Conservation (phyloP, 1,140 invertebrate species). For the Bactericera cockerelli region DNA sequence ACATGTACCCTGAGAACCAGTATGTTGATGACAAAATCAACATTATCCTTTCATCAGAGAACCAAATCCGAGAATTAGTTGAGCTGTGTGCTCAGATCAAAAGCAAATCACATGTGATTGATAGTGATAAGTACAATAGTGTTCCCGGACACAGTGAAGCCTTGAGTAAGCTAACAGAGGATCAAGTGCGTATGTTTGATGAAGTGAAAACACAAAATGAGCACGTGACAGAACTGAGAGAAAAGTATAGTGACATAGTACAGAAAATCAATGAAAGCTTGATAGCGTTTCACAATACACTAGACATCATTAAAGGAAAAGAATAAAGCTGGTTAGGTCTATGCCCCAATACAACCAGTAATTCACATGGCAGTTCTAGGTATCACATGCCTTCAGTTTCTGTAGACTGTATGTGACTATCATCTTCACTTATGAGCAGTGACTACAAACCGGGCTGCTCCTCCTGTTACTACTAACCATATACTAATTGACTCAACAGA, state of each 20-base stretch:
- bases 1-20: background rate
- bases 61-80: background rate
- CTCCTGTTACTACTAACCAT: too few relatives aligned
- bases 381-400: too few relatives aligned
- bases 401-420: too few relatives aligned
- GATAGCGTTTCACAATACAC: background rate
- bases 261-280: conserved; percentile 3
- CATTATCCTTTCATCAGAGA: background rate
- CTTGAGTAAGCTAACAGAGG: background rate
- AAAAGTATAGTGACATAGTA: background rate
- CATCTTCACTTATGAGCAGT: too few relatives aligned
- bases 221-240: background rate
- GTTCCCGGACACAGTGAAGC: background rate
- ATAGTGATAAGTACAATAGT: background rate
- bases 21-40: conserved; percentile 4
- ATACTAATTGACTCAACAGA: too few relatives aligned
- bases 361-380: too few relatives aligned
- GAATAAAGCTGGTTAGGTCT: too few relatives aligned
- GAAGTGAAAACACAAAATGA: background rate
- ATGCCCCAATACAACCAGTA: too few relatives aligned
- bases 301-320: background rate
- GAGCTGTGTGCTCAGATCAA: background rate
- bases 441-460: too few relatives aligned
- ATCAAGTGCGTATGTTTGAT: conserved; percentile 6
- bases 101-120: background rate